A percentile compares a stretch with the other conserved stretches of the same genome.
These are phyloP conservation scores for Protula sp. DNA, from an alignment of 2,888 invertebrate genomes.

Conservation along the genomic window DNA sequence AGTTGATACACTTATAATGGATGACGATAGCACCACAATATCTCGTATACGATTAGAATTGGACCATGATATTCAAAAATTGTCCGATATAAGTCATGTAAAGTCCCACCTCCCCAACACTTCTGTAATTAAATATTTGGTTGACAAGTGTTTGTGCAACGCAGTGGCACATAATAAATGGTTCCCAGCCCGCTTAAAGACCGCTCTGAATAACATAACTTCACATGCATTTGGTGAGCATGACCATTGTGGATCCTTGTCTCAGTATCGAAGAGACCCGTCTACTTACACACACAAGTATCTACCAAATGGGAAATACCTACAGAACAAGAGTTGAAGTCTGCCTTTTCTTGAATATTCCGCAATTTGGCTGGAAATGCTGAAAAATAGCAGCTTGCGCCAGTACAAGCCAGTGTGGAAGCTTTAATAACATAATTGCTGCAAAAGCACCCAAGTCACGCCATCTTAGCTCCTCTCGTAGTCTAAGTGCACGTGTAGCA, in stretches of 20 bases:
- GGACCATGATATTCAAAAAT: not conserved
- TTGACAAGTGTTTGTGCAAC: not conserved
- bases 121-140: not conserved
- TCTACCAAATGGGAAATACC: not conserved
- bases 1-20: not conserved
- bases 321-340: not conserved
- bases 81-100: not conserved
- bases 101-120: not conserved
- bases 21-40: not conserved
- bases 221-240: not conserved
- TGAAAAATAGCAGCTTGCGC: not conserved
- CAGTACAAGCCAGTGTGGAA: not conserved
- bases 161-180: not conserved
- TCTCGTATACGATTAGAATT: not conserved
- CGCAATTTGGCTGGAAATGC: not conserved
- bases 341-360: not conserved
- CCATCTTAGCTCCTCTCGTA: not conserved
- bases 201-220: not conserved
- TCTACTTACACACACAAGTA: not conserved
- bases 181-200: not conserved
- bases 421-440: not conserved
- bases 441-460: not conserved
- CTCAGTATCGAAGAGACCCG: not conserved
- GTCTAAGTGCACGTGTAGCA: not conserved
- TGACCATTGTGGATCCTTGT: not conserved